Evolutionary conservation across 2,888 invertebrate genomes (phyloP).

Genomic region (Epistrophe eligans): DNA sequence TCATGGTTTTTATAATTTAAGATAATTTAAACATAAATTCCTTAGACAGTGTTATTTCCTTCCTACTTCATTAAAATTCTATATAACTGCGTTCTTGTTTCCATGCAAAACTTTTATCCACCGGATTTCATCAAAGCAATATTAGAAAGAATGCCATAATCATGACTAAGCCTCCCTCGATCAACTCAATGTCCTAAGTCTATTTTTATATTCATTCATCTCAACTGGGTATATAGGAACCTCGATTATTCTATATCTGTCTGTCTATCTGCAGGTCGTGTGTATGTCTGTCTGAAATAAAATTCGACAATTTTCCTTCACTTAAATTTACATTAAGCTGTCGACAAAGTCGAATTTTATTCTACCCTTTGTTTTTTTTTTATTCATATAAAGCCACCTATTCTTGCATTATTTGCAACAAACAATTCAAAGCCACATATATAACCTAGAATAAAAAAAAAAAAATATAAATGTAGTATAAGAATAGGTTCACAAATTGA

Average conservation of each 20-base stretch:
- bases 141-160: slow-evolving; percentile 30
- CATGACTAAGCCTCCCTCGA: slow-evolving; percentile 34
- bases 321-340: slow-evolving; percentile 28
- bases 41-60: not conserved
- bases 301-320: slow-evolving; percentile 33
- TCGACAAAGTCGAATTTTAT: slow-evolving; percentile 14
- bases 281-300: slow-evolving; percentile 23
- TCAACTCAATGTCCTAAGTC: not conserved
- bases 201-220: slow-evolving; percentile 6
- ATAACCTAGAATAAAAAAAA: not conserved
- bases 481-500: slow-evolving; percentile 51
- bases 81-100: slow-evolving; percentile 12
- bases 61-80: slow-evolving; percentile 12
- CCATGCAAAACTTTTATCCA: slow-evolving; percentile 4
- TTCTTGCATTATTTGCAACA: slow-evolving; percentile 12
- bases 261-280: not conserved
- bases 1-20: too few species aligned
- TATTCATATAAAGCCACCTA: not conserved
- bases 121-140: slow-evolving; percentile 11
- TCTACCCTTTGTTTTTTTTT: slow-evolving; percentile 3
- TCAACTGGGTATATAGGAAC: not conserved
- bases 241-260: not conserved
- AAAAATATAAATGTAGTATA: not conserved
- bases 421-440: slow-evolving; percentile 18
- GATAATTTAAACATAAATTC: not conserved